Percentiles rank a stretch among this genome's conserved stretches.
Evolutionary conservation across 2,888 invertebrate genomes (phyloP).

Genomic region (Zelleria hepariella): DNA sequence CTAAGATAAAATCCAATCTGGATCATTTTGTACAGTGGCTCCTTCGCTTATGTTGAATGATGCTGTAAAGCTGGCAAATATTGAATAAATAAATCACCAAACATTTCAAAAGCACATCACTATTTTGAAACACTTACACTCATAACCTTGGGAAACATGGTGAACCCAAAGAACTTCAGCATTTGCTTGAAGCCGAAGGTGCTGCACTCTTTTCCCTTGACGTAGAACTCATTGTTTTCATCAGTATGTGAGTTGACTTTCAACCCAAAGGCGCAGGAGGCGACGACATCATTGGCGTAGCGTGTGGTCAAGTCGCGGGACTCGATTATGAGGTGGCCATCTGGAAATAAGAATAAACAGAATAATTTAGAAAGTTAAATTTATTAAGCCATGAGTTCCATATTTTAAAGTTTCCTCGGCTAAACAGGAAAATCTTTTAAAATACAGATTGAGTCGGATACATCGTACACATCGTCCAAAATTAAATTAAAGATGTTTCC

Average conservation of each 20-base stretch:
- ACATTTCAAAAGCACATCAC: not conserved
- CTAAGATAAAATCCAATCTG: too few relatives aligned
- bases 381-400: too few relatives aligned
- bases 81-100: not conserved
- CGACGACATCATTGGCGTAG: conserved; percentile 68
- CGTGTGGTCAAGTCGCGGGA: conserved; percentile 53
- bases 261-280: conserved; percentile 63
- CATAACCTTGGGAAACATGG: conserved; percentile 2
- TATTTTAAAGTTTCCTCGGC: too few relatives aligned
- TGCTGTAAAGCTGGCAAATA: too few relatives aligned
- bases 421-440: too few relatives aligned
- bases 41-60: too few relatives aligned
- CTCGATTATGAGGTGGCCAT: conserved; percentile 34
- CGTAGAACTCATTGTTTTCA: conserved; percentile 66
- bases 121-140: not conserved
- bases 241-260: conserved; percentile 68
- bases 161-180: conserved; percentile 20
- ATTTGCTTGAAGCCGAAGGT: conserved; percentile 23
- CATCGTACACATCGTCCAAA: too few relatives aligned
- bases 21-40: not conserved
- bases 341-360: conserved; percentile 14
- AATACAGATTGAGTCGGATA: too few relatives aligned
- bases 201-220: conserved; percentile 57
- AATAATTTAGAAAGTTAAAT: too few relatives aligned
- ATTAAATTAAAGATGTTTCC: too few relatives aligned